Base-by-base conservation (phyloP, 2,888 invertebrate species). In the Brachypalpus laphriformis region DNA sequence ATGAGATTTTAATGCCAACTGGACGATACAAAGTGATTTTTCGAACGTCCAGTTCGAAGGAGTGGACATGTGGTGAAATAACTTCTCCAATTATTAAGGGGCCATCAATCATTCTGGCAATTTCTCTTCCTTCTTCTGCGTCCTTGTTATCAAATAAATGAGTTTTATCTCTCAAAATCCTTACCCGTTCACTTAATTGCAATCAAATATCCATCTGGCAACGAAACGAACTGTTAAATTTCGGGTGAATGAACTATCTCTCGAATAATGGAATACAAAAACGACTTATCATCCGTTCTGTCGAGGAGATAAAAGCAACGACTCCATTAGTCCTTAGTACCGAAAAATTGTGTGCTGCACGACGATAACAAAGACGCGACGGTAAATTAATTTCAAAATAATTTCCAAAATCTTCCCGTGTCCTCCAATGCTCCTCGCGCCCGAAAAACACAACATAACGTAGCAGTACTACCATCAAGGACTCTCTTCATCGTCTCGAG, bases 311-410 rank as follows among this genome's bases (percentile, higher is more conserved):
- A 25, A 59, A 59, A 56, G 57, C 22, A 51, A 54, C 11, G 54
- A 56, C 72, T 61, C 37, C 37, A 82, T 77, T 72, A 54, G 77
- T 59, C 59, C 8, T 59, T 51, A 61, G 49, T 63, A 28, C 42
- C 34, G 47, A 74, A 42, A 72, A 77, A 56, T 56, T 63, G 54
- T 76, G 40, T 70, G 37, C 71, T 20, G 51, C 42, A 77, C 25
- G 57, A 66, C 2, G 61, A 78, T 66, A 63, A 78, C 61, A 74
- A 83, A 61, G 65, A 56, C 37, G 25, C 37, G 28, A 74, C 40
- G 68, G 61, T 63, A 63, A 83, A 83, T 78, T 78, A 83, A 83
- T 83, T 83, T 78, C 40, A 16, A 78, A 83, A 68, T 74, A 78
- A 77, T 77, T 72, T 71, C 56, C 49, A 28, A 66, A 82, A 82